Evolutionary conservation across 2,113 vertebrate species (phyloP).

Genomic region (Maccullochella peelii): DNA sequence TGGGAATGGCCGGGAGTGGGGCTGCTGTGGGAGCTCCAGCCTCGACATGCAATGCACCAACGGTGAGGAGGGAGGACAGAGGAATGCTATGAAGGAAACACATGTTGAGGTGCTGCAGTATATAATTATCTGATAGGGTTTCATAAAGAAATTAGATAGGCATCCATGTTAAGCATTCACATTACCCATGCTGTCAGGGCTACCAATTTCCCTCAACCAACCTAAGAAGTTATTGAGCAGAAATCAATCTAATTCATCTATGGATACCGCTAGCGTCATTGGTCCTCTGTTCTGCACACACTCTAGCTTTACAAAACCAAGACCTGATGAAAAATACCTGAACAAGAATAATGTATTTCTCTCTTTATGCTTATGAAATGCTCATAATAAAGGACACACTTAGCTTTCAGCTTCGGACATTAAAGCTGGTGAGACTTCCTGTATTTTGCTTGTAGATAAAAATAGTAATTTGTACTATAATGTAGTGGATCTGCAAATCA

Average conservation of each 20-base stretch:
- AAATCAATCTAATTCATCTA: conserved; percentile 31
- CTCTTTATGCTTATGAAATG: background rate
- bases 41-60: conserved; percentile 86
- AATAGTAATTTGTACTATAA: background rate
- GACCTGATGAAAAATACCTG: conserved; percentile 18
- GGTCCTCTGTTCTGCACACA: conserved; percentile 14
- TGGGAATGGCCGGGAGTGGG: conserved; percentile 79
- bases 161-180: background rate
- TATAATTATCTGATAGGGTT: background rate
- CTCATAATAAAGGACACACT: background rate
- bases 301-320: background rate
- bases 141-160: background rate
- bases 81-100: background rate
- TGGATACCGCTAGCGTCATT: background rate
- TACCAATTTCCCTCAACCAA: background rate
- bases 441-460: background rate
- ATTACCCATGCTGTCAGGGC: background rate
- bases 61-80: conserved; percentile 78
- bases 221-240: conserved; percentile 11
- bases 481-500: background rate
- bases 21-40: conserved; percentile 82
- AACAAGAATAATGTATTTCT: background rate
- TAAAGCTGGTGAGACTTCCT: background rate
- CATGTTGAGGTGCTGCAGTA: background rate
- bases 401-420: background rate